Conservation (phyloP, 2,113 vertebrate species). For the Phaethornis superciliosus region DNA sequence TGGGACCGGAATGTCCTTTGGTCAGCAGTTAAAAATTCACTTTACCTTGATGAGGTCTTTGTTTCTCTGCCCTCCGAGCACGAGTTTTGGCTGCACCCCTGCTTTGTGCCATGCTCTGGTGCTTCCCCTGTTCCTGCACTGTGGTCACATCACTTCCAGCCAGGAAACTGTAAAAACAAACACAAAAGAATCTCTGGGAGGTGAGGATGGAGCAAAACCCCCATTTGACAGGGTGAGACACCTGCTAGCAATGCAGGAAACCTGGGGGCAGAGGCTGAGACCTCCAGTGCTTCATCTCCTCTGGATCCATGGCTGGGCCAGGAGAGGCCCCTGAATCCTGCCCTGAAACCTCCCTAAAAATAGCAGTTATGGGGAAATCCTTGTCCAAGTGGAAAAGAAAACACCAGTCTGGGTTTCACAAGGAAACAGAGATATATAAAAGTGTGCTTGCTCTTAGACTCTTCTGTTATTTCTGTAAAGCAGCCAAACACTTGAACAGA, state of each 20-base stretch:
- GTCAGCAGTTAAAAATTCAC: rapidly evolving
- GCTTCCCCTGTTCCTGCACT: rapidly evolving
- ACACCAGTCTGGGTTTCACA: background rate
- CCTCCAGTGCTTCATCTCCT: background rate
- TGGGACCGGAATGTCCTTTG: background rate
- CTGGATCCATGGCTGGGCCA: background rate
- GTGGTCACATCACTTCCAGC: rapidly evolving
- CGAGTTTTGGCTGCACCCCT: background rate
- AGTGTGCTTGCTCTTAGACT: background rate
- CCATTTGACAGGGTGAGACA: background rate
- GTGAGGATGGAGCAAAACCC: background rate
- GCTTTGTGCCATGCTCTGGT: background rate
- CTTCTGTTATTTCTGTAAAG: constrained; percentile 28
- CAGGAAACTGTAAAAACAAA: background rate
- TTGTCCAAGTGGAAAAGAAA: constrained; percentile 43
- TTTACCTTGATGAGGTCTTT: rapidly evolving
- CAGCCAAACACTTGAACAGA: background rate
- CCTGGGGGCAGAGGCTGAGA: background rate
- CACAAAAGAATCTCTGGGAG: background rate
- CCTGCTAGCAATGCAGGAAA: background rate
- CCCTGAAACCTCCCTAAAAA: constrained; percentile 18
- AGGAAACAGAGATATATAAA: constrained; percentile 20
- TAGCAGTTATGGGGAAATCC: constrained; percentile 47
- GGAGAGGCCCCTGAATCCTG: background rate
- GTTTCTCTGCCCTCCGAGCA: rapidly evolving